phyloP scores from a whole-genome alignment of 2,113 vertebrate species.

The Gambusia holbrooki region DNA sequence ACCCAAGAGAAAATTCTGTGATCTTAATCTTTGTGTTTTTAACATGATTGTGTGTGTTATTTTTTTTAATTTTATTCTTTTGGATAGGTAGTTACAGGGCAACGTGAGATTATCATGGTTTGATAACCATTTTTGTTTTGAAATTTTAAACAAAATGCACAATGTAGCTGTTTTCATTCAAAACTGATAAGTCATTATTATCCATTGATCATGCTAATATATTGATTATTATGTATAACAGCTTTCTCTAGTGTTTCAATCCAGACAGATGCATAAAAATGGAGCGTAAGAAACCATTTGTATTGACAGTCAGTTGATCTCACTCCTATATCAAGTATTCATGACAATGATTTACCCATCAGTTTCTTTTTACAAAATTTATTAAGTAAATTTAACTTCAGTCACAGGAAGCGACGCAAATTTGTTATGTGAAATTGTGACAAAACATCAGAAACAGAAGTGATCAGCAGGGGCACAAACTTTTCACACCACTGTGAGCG shows the following conservation, averaged over 20 bases:
- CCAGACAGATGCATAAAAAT: too few relatives aligned
- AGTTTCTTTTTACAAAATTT: background rate
- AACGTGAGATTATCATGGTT: too few relatives aligned
- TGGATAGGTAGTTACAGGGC: too few relatives aligned
- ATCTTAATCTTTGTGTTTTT: background rate
- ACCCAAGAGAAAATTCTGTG: background rate
- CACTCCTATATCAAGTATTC: background rate
- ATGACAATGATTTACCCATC: background rate
- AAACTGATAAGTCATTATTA: background rate
- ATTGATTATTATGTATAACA: background rate
- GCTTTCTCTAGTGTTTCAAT: too few relatives aligned
- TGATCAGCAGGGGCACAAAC: background rate
- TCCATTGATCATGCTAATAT: background rate
- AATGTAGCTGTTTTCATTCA: background rate
- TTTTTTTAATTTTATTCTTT: background rate
- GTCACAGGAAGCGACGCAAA: background rate
- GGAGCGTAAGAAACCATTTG: background rate
- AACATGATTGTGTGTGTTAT: background rate
- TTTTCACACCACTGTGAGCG: background rate
- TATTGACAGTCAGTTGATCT: background rate
- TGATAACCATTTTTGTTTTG: too few relatives aligned
- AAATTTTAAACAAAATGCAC: background rate
- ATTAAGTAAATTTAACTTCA: background rate
- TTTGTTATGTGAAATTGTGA: background rate
- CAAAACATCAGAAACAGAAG: background rate